These are phyloP conservation scores for Pseudomyrmex sp. DNA, from an alignment of 1,140 invertebrate species.

Conservation along the genomic window DNA sequence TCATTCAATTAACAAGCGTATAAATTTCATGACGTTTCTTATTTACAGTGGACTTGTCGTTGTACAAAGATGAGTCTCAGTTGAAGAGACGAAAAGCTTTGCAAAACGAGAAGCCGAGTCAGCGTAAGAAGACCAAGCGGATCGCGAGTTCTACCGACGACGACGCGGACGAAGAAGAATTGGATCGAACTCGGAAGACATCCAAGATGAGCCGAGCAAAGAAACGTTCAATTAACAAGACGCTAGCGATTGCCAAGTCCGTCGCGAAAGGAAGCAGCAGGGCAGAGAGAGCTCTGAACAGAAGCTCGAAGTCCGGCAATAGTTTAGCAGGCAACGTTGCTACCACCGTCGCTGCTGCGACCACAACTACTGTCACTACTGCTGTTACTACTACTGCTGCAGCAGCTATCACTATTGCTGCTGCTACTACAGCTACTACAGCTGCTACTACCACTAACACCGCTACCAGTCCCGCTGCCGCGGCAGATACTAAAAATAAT, in stretches of 20 bases:
- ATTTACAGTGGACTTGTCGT: constrained; percentile 91
- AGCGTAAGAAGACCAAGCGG: constrained; percentile 76
- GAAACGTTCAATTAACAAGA: constrained; percentile 78
- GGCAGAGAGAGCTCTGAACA: constrained; percentile 80
- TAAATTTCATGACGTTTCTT: constrained; percentile 26
- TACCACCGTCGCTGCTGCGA: constrained; percentile 44
- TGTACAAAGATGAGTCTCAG: constrained; percentile 92
- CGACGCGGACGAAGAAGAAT: constrained; percentile 63
- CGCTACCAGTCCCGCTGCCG: constrained; percentile 32
- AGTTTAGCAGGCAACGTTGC: constrained; percentile 58
- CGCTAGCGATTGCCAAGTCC: constrained; percentile 79
- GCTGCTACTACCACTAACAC: constrained; percentile 45
- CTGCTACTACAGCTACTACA: constrained; percentile 38
- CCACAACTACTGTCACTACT: constrained; percentile 57
- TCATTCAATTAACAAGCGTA: not conserved
- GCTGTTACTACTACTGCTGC: constrained; percentile 48
- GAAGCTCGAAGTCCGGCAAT: constrained; percentile 72
- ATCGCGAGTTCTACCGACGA: constrained; percentile 67
- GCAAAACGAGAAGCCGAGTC: constrained; percentile 78
- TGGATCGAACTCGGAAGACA: constrained; percentile 68
- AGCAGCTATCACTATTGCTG: constrained; percentile 38
- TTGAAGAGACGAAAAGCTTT: constrained; percentile 88
- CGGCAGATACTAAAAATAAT: constrained; percentile 61
- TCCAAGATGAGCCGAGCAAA: constrained; percentile 76
- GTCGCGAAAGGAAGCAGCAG: constrained; percentile 81